These are phyloP conservation scores for Unio delphinus DNA, from an alignment of 2,888 invertebrate genomes.

Conservation along the genomic window DNA sequence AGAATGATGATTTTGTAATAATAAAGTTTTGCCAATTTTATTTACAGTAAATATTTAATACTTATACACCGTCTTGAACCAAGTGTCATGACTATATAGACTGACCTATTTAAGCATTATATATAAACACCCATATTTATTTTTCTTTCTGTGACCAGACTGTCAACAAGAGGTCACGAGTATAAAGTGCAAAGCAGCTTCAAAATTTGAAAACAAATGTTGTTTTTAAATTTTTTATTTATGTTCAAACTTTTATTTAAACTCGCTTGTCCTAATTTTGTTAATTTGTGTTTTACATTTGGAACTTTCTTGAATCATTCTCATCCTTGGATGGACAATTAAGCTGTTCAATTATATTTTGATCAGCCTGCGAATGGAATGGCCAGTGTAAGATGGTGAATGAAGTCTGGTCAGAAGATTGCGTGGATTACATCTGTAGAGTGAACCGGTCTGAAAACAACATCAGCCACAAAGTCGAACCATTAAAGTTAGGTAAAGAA, in stretches of 20 bases:
- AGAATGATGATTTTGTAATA: too few relatives aligned
- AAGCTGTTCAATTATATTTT: background rate
- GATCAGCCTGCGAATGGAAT: slow-evolving; percentile 35
- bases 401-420: slow-evolving; percentile 27
- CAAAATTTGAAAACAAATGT: too few relatives aligned
- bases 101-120: too few relatives aligned
- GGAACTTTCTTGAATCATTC: background rate
- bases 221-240: background rate
- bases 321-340: background rate
- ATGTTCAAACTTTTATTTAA: too few relatives aligned
- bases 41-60: too few relatives aligned
- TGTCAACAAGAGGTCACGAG: too few relatives aligned
- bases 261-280: background rate
- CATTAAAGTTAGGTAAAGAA: slow-evolving; percentile 17
- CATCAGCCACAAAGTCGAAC: slow-evolving; percentile 29
- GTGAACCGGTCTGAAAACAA: slow-evolving; percentile 14
- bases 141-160: too few relatives aligned
- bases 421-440: slow-evolving; percentile 37
- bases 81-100: too few relatives aligned
- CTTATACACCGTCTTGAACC: too few relatives aligned
- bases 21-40: too few relatives aligned
- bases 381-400: slow-evolving; percentile 26
- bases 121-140: too few relatives aligned
- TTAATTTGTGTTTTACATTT: background rate
- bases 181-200: too few relatives aligned